These are phyloP conservation scores for Ptychoptera albimana DNA, from an alignment of 2,888 invertebrate species.

Conservation along the genomic window DNA sequence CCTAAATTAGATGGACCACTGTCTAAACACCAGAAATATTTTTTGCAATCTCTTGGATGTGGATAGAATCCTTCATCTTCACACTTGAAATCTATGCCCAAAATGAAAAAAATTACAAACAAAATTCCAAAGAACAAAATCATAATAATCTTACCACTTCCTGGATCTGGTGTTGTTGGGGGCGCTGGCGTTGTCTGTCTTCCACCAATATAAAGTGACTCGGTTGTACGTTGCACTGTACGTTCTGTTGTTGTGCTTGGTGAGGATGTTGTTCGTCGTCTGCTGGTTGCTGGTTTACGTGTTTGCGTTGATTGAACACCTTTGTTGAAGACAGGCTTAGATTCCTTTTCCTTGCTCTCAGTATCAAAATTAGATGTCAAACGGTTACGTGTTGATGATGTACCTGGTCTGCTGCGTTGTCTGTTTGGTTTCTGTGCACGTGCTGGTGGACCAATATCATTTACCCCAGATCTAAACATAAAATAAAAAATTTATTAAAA, in stretches of 20 bases:
- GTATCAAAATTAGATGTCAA: slow-evolving; percentile 13
- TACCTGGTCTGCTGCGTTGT: slow-evolving; percentile 21
- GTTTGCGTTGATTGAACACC: slow-evolving; percentile 10
- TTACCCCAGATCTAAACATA: slow-evolving; percentile 20
- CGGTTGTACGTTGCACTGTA: slow-evolving; percentile 13
- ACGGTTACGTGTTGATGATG: slow-evolving; percentile 17
- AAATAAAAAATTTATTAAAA: slow-evolving; percentile 35
- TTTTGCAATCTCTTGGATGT: slow-evolving; percentile 84
- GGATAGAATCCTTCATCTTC: slow-evolving; percentile 86
- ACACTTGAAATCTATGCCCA: slow-evolving; percentile 79
- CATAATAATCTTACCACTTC: slow-evolving; percentile 43
- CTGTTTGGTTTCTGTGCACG: slow-evolving; percentile 19
- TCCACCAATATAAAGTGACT: slow-evolving; percentile 22
- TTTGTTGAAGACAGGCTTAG: slow-evolving; percentile 12
- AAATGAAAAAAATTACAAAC: slow-evolving; percentile 3
- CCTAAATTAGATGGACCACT: slow-evolving; percentile 78
- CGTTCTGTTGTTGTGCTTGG: slow-evolving; percentile 24
- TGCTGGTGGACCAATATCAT: slow-evolving; percentile 24
- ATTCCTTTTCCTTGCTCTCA: slow-evolving; percentile 11
- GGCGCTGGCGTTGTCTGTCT: slow-evolving; percentile 39
- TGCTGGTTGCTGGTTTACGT: slow-evolving; percentile 11
- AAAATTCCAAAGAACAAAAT: not conserved
- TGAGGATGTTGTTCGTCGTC: slow-evolving; percentile 15
- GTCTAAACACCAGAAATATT: slow-evolving; percentile 89
- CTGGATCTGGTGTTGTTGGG: slow-evolving; percentile 81